Evolutionary conservation across 2,113 vertebrate species (phyloP).

Genomic region (Podiceps cristatus): DNA sequence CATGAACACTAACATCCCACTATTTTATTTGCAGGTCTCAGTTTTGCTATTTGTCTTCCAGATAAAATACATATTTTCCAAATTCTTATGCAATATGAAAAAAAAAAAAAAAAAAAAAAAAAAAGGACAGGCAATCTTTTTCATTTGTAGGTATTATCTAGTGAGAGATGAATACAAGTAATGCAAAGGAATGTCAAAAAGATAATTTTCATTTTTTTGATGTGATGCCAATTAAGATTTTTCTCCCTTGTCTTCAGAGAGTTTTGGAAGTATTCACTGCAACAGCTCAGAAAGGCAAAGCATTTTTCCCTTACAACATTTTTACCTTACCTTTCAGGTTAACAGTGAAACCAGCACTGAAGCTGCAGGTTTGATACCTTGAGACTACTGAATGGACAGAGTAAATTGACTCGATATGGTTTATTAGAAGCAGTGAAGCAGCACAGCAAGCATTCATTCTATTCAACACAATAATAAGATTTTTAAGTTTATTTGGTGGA

Average conservation of each 20-base stretch:
- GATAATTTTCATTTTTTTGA: neutral
- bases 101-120: neutral
- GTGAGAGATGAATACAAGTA: neutral
- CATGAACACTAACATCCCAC: neutral
- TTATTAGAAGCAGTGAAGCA: constrained; percentile 38
- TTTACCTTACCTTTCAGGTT: neutral
- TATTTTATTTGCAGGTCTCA: neutral
- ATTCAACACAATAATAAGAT: neutral
- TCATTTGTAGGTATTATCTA: neutral
- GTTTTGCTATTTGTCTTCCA: neutral
- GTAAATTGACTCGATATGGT: neutral
- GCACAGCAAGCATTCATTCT: neutral
- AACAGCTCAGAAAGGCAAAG: neutral
- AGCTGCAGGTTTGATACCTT: neutral
- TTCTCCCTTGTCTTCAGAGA: neutral
- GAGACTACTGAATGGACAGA: constrained; percentile 5
- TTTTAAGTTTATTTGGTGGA: neutral
- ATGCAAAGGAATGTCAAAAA: neutral
- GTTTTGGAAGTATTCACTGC: neutral
- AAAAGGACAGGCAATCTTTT: neutral
- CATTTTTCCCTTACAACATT: neutral
- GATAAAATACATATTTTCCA: neutral
- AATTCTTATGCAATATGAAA: neutral
- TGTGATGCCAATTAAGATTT: neutral
- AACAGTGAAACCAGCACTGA: neutral